Conservation (phyloP, 2,113 vertebrate genomes). For the Mixornis gularis region DNA sequence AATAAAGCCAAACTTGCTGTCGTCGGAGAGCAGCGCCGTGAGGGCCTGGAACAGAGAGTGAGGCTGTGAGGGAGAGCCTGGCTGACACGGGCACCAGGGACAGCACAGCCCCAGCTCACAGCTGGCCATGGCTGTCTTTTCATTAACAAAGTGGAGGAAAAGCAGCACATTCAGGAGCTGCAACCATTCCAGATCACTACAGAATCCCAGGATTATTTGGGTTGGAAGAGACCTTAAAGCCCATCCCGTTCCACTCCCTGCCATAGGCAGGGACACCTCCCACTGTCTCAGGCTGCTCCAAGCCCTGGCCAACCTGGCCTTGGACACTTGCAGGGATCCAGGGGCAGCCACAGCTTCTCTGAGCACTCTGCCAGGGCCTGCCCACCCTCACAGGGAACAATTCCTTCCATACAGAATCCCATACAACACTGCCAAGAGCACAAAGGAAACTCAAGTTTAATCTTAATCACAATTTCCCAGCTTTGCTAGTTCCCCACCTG, state of each 20-base stretch:
- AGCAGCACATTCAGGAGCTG: background rate
- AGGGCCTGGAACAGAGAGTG: conserved; percentile 80
- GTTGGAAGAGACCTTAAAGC: background rate
- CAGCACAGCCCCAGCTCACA: background rate
- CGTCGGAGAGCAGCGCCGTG: conserved; percentile 94
- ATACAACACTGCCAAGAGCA: background rate
- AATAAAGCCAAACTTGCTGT: conserved; percentile 99
- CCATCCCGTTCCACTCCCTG: background rate
- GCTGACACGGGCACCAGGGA: background rate
- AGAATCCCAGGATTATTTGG: background rate
- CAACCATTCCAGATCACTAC: too few species aligned
- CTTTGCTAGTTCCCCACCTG: background rate
- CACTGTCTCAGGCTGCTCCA: background rate
- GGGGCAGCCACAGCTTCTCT: background rate
- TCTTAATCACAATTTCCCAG: background rate
- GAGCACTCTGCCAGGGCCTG: background rate
- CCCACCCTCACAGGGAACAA: background rate
- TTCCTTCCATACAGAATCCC: background rate
- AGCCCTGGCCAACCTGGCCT: background rate
- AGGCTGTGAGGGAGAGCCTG: background rate
- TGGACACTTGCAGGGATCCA: background rate
- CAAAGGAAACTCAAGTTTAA: background rate
- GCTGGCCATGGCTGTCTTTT: rapidly evolving
- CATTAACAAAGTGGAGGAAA: background rate
- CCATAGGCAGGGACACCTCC: background rate